Base-by-base conservation (phyloP, 2,113 vertebrate species). In the Motacilla tschutschensis region DNA sequence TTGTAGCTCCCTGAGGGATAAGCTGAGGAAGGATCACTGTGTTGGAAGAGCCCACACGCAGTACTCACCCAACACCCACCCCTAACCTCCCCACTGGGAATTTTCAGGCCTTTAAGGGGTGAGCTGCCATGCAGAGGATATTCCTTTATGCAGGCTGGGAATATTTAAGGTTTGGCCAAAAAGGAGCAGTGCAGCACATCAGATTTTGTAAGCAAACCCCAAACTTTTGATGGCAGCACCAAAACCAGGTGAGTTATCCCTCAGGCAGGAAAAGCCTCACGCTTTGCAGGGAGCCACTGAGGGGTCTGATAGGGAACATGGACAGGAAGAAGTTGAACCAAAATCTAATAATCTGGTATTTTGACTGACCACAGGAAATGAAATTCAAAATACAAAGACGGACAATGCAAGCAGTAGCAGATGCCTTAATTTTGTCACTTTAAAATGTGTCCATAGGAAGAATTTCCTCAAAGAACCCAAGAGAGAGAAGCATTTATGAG, bases 11-110 rank as follows among this genome's bases (percentile, higher is more conserved):
- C 9, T 10, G 8, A 38, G 58, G 40, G n/a, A 46, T 19, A 31
- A 50, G 35, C 29, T 50, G 62, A 84, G 59, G 38, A 47, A 4
- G 16, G 3, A 48, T n/a, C 5, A 0, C 5, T 4, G 10, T 5
- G 9, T 10, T 5, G 18, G 70, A 38, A 47, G 58, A 64, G 40
- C 3, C 46, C 51, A 14, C 2, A 1, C 36, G 48, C 46, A 17
- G 16, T 5, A 8, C 35, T 58, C 40, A 53, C 14, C 36, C 57
- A 33, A 7, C 5, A 50, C 3, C 24, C 59, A 41, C 2, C 31
- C 33, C 25, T 73, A 36, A 5, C 17, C 24, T 57, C 38, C 41
- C 7, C 46, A 7, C 5, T 8, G 15, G 28, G n/a, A 43, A 38
- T 55, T 58, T 29, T 38, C 70, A 83, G 40, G 41, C 40, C 43